Evolutionary conservation across 2,113 vertebrate genomes (phyloP).

Genomic region (Semnopithecus entellus): DNA sequence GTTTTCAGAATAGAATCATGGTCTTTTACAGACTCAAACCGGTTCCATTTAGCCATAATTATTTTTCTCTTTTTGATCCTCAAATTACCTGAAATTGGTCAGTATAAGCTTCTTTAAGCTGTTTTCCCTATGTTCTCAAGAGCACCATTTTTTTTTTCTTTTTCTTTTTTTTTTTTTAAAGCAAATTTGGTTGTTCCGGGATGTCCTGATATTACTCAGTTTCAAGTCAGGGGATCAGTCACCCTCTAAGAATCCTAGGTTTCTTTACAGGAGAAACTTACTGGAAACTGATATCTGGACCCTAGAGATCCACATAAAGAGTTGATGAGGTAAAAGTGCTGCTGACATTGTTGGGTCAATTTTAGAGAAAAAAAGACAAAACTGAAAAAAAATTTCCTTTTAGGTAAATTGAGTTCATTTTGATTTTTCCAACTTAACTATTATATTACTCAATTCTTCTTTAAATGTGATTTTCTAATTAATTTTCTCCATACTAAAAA

Average conservation of each 20-base stretch:
- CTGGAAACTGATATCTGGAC: background rate
- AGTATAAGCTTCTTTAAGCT: background rate
- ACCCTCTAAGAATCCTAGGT: background rate
- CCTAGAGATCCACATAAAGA: background rate
- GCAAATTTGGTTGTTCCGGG: background rate
- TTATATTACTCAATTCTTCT: background rate
- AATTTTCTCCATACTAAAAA: constrained; percentile 10
- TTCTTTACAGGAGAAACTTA: background rate
- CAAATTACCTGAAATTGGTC: background rate
- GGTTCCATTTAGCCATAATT: background rate
- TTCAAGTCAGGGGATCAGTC: background rate
- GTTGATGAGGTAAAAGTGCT: background rate
- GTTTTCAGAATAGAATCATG: background rate
- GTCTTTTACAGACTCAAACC: background rate
- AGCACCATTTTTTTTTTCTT: background rate
- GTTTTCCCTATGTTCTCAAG: background rate
- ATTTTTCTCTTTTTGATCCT: background rate
- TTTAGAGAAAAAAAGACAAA: background rate
- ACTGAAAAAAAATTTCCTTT: background rate
- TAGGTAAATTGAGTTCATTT: background rate
- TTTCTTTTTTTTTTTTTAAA: background rate
- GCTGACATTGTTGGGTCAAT: background rate
- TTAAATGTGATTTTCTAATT: constrained; percentile 16
- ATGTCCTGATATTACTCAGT: background rate
- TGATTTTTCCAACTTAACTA: background rate